Percentiles rank a stretch among this genome's conserved stretches.
These are phyloP conservation scores for Radopholus similis DNA, from an alignment of 1,140 invertebrate species.

Conservation along the genomic window DNA sequence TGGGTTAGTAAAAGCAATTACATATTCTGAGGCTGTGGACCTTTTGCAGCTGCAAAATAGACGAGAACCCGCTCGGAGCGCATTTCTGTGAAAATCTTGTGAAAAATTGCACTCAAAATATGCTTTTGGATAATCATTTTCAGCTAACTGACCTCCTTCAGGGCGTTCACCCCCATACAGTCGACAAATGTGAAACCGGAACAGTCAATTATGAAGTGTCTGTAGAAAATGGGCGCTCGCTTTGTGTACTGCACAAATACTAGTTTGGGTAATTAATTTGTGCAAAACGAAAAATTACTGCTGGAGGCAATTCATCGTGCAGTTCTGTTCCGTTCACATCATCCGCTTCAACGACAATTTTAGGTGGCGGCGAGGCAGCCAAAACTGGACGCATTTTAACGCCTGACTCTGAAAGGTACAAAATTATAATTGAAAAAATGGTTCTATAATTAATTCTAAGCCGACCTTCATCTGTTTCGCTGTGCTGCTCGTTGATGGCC, in stretches of 20 bases:
- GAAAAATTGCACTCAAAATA: slow-evolving; percentile 11
- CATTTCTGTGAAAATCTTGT: slow-evolving; percentile 47
- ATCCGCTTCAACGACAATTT: no score
- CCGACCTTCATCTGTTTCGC: no score
- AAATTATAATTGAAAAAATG: no score
- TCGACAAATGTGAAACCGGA: slow-evolving; percentile 61
- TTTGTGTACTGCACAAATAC: slow-evolving; percentile 33
- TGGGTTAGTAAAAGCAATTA: neutral
- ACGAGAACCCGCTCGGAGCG: slow-evolving; percentile 35
- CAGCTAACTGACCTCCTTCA: slow-evolving; percentile 41
- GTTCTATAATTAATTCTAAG: no score
- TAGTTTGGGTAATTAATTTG: neutral
- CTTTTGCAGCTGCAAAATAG: slow-evolving; percentile 58
- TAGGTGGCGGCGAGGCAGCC: no score
- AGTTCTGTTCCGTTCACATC: no score
- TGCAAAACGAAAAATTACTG: no score
- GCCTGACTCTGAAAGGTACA: no score
- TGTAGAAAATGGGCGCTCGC: slow-evolving; percentile 26
- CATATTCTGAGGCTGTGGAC: neutral
- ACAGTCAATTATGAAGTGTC: slow-evolving; percentile 57
- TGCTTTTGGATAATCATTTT: neutral
- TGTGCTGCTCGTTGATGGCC: no score
- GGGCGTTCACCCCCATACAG: slow-evolving; percentile 59
- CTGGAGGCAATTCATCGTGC: no score
- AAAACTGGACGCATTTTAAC: no score